phyloP scores from a whole-genome alignment of 2,113 vertebrate genomes.

The Cnemophilus loriae region DNA sequence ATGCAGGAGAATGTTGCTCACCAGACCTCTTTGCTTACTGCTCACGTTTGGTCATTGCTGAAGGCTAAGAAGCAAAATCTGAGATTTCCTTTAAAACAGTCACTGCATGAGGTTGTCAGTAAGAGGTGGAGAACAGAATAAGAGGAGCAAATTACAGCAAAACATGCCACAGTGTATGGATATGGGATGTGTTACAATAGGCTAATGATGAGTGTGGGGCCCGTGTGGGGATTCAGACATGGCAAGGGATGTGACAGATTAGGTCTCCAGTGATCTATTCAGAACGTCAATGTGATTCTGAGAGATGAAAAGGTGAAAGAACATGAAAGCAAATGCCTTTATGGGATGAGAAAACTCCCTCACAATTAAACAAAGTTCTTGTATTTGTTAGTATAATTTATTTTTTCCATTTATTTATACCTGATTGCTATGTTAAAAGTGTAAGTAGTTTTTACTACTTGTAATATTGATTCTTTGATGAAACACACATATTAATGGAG shows the following conservation, averaged over 20 bases:
- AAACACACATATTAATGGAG: not conserved
- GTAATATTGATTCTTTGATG: not conserved
- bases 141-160: not conserved
- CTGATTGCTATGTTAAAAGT: not conserved
- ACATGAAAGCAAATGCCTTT: not conserved
- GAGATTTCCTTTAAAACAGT: not conserved
- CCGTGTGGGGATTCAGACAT: not conserved
- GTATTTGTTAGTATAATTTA: not conserved
- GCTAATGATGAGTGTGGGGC: not conserved
- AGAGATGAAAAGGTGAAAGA: not conserved
- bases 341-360: not conserved
- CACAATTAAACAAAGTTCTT: not conserved
- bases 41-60: not conserved
- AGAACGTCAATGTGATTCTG: not conserved
- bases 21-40: not conserved
- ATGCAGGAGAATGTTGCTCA: not conserved
- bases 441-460: not conserved
- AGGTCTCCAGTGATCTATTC: not conserved
- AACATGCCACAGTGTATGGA: not conserved
- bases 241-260: not conserved
- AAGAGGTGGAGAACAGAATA: not conserved
- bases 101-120: not conserved
- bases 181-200: not conserved
- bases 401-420: not conserved
- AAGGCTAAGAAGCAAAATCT: not conserved